Percentiles rank a stretch among this genome's conserved stretches.
Conservation (phyloP, 2,113 vertebrate genomes). For the Neotragus pygmaeus region DNA sequence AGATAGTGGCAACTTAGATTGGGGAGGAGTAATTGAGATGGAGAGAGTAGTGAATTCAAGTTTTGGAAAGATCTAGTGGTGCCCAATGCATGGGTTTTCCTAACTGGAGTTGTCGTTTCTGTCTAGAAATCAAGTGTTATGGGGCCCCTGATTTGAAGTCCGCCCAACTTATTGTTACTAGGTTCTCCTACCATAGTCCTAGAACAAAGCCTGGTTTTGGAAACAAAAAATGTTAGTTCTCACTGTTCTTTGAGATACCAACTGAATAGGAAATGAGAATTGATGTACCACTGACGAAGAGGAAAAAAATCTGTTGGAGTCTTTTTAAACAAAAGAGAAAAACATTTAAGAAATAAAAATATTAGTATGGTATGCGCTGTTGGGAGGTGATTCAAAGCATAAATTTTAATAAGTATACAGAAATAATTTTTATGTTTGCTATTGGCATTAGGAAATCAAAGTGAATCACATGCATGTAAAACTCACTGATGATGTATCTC, state of each 20-base stretch:
- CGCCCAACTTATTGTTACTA: neutral
- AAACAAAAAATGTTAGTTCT: neutral
- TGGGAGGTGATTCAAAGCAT: neutral
- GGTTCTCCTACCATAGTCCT: neutral
- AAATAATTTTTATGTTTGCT: neutral
- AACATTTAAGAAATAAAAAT: neutral
- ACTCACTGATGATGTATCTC: neutral
- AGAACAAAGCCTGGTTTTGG: neutral
- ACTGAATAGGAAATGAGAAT: neutral
- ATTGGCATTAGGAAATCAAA: neutral
- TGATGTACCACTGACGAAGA: neutral
- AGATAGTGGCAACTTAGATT: neutral
- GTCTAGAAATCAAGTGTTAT: neutral
- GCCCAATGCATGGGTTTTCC: neutral
- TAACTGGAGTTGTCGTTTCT: neutral
- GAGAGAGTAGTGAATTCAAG: neutral
- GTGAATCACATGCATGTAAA: neutral
- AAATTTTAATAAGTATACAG: neutral
- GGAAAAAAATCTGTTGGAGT: neutral
- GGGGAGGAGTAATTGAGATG: neutral
- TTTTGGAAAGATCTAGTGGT: neutral
- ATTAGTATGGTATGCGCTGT: neutral
- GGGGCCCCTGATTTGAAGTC: neutral
- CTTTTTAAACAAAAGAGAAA: conserved; percentile 5
- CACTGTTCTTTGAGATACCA: neutral